phyloP scores from a whole-genome alignment of 1,140 invertebrate genomes.

The Aphaenogaster floridana region DNA sequence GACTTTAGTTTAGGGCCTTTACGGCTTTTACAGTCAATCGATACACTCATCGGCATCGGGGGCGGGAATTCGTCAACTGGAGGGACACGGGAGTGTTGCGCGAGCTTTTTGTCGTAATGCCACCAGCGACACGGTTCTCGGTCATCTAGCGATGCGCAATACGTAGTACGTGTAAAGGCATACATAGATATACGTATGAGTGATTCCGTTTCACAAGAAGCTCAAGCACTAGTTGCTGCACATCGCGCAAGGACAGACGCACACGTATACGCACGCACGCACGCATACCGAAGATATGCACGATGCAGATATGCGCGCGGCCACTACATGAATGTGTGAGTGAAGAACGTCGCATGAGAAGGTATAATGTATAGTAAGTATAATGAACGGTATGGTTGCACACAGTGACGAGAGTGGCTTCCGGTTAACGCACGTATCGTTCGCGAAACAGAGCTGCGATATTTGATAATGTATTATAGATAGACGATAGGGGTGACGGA shows the following conservation, averaged over 20 bases:
- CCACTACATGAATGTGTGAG: conserved; percentile 74
- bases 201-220: conserved; percentile 72
- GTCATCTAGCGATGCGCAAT: conserved; percentile 71
- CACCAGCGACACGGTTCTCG: conserved; percentile 57
- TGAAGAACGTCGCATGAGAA: conserved; percentile 68
- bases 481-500: neutral
- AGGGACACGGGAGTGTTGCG: conserved; percentile 28
- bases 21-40: conserved; percentile 29
- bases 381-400: conserved; percentile 58
- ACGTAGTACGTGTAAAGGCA: conserved; percentile 31
- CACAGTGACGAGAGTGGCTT: conserved; percentile 56
- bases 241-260: conserved; percentile 69
- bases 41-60: conserved; percentile 25
- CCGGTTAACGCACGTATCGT: conserved; percentile 35
- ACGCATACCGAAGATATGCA: conserved; percentile 73
- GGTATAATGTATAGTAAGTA: conserved; percentile 40
- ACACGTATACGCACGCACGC: conserved; percentile 62
- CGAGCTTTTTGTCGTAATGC: conserved; percentile 62
- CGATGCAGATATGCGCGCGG: conserved; percentile 74
- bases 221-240: conserved; percentile 80
- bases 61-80: conserved; percentile 9
- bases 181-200: conserved; percentile 20
- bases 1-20: conserved; percentile 17
- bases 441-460: conserved; percentile 26
- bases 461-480: conserved; percentile 23